Conservation (phyloP, 2,797 vertebrate genomes). For the Sebastolobus altivelis region DNA sequence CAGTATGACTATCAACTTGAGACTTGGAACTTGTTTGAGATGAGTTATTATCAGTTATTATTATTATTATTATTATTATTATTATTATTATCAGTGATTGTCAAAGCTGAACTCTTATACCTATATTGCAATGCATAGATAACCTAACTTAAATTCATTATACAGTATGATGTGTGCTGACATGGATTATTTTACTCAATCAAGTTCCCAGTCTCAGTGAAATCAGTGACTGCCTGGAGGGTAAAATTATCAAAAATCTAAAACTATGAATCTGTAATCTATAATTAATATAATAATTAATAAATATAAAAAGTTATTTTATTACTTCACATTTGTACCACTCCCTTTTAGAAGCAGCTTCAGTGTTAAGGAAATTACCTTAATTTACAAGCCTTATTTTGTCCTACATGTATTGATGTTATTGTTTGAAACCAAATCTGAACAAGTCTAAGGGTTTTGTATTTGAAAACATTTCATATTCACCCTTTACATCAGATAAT, state of each 20-base stretch:
- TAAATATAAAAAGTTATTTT: too few relatives aligned
- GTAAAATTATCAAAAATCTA: not conserved
- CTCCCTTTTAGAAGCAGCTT: conserved; percentile 7
- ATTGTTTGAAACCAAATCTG: conserved; percentile 44
- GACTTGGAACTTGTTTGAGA: not conserved
- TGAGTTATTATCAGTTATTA: not conserved
- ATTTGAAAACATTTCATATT: conserved; percentile 41
- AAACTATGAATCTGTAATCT: not conserved
- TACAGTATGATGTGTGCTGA: not conserved
- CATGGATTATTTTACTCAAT: not conserved
- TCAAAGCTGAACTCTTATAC: not conserved
- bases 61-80: not conserved
- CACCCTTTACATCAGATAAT: conserved; percentile 22
- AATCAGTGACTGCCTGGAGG: not conserved
- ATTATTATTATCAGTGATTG: not conserved
- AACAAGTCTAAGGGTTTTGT: conserved; percentile 26
- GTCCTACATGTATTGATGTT: conserved; percentile 3
- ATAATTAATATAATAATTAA: not conserved
- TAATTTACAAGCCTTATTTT: conserved; percentile 31
- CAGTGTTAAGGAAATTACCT: not conserved
- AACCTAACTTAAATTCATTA: not conserved
- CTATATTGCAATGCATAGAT: not conserved
- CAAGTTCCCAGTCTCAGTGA: not conserved
- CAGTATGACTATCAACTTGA: not conserved
- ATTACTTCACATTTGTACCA: not conserved